Percentiles rank a stretch among this genome's conserved stretches.
phyloP scores from a whole-genome alignment of 64 coral and sea anemone species.

The Montipora sp. region DNA sequence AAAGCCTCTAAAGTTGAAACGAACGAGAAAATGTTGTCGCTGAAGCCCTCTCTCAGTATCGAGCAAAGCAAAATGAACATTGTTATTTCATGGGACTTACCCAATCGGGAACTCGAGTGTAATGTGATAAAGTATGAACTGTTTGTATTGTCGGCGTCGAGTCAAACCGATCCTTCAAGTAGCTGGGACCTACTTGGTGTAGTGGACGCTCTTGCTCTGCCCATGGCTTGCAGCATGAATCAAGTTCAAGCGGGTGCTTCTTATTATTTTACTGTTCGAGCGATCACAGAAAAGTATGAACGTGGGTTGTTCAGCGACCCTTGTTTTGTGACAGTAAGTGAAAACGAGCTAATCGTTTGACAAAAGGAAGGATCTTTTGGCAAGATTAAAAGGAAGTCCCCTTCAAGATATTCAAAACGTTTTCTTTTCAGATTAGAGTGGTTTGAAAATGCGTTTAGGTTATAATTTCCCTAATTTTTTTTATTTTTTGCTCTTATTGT shows the following conservation, averaged over 20 bases:
- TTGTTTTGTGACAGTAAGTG: slow-evolving; percentile 7
- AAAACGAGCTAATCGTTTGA: neutral
- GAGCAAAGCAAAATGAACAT: slow-evolving; percentile 4
- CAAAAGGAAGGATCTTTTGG: too few relatives aligned
- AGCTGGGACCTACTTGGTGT: neutral
- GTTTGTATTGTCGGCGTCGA: slow-evolving; percentile 5
- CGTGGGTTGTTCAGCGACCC: slow-evolving; percentile 24
- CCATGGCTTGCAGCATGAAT: slow-evolving; percentile 33
- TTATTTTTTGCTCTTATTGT: too few relatives aligned
- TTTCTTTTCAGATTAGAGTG: too few relatives aligned
- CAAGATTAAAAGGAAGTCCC: too few relatives aligned
- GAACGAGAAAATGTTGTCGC: neutral
- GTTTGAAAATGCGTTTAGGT: neutral
- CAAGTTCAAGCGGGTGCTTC: slow-evolving; percentile 4
- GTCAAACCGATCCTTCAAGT: neutral
- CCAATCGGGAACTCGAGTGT: neutral
- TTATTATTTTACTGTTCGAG: slow-evolving; percentile 21
- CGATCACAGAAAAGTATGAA: neutral
- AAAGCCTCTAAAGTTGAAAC: neutral
- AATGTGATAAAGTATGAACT: slow-evolving; percentile 41
- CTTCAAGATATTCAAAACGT: too few relatives aligned
- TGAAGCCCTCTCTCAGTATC: neutral
- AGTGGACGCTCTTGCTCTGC: slow-evolving; percentile 22
- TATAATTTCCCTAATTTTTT: neutral
- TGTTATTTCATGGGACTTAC: slow-evolving; percentile 31